Evolutionary conservation across 2,888 invertebrate genomes (phyloP), one percentile per base, ranked within the genome.

Genomic region (Harpalus rufipes): DNA sequence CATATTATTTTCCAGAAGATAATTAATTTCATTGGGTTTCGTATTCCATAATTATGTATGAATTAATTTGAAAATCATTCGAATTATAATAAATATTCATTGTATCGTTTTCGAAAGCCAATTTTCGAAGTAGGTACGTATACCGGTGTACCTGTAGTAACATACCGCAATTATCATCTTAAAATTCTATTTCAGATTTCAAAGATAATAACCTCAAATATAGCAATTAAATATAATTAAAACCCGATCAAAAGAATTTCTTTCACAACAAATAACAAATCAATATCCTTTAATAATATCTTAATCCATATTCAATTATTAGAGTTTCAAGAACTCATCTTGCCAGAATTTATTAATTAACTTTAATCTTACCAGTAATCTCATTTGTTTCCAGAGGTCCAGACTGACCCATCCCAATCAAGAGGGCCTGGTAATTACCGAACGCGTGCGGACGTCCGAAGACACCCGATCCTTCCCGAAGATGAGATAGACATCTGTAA

Each of bases 401-500:
- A 74, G 72, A 74, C 72, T 18, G 72, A 63, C 21, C 59, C 21
- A 63, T 8, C 72, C 72, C 72, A 74, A 74, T 74, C 72, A 44
- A 74, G 72, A 74, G 44, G 72, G 44, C 72, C 41, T 25, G 18
- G 72, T 74, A 74, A 74, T 78, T 78, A 78, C 32, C 56, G 0
- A 78, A 59, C 78, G 78, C 78, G 78, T 78, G 78, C 78, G 44
- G 76, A 76, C 51, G 8, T 16, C 21, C 76, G 78, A 78, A 78
- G 16, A 41, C 14, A 1, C n/a, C 58, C 78, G 78, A 78, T n/a
- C 32, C 56, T 32, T 32, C 56, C 10, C 76, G 76, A 76, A 56
- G 51, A 58, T 18, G 14, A 83, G 83, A 83, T 83, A 83, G 59
- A 83, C 83, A 83, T 83, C 83, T 58, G 83, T 83, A 83, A 83